Percentiles rank a stretch among this genome's conserved stretches.
These are phyloP conservation scores for Steromphala cineraria DNA, from an alignment of 2,888 invertebrate genomes.

Conservation along the genomic window DNA sequence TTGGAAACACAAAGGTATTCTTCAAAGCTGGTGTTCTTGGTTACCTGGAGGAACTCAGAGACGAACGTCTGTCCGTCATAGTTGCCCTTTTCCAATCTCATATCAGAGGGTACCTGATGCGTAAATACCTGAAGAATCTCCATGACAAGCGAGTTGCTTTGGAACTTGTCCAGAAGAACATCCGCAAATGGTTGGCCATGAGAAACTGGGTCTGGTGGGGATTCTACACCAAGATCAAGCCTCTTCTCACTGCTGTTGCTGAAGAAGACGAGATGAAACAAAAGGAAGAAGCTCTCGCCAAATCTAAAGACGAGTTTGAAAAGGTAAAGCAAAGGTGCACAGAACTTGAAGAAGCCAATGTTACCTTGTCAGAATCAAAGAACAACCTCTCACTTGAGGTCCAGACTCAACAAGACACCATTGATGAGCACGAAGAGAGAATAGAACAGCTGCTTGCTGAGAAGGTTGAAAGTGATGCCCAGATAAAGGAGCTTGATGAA, in stretches of 20 bases:
- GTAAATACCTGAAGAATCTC: slow-evolving; percentile 92
- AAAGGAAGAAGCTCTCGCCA: slow-evolving; percentile 95
- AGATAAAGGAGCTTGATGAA: slow-evolving; percentile 96
- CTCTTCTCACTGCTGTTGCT: slow-evolving; percentile 98
- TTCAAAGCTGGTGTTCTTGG: slow-evolving; percentile 99
- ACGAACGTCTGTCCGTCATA: slow-evolving; percentile 96
- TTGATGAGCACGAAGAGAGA: slow-evolving; percentile 94
- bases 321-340: slow-evolving; percentile 97
- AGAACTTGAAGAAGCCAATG: slow-evolving; percentile 95
- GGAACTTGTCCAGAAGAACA: slow-evolving; percentile 98
- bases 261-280: slow-evolving; percentile 99
- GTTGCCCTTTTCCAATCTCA: slow-evolving; percentile 93
- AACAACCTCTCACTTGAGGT: slow-evolving; percentile 89
- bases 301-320: slow-evolving; percentile 94
- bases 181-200: slow-evolving; percentile 98
- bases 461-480: slow-evolving; percentile 96
- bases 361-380: slow-evolving; percentile 95
- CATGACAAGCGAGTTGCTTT: slow-evolving; percentile 97
- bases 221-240: slow-evolving; percentile 86
- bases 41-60: slow-evolving; percentile 99
- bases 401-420: slow-evolving; percentile 93
- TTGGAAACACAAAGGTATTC: slow-evolving; percentile 99
- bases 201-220: slow-evolving; percentile 99
- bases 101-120: slow-evolving; percentile 88
- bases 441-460: slow-evolving; percentile 94